Base-by-base conservation (phyloP, 2,888 invertebrate genomes). In the Nephrotoma flavescens region DNA sequence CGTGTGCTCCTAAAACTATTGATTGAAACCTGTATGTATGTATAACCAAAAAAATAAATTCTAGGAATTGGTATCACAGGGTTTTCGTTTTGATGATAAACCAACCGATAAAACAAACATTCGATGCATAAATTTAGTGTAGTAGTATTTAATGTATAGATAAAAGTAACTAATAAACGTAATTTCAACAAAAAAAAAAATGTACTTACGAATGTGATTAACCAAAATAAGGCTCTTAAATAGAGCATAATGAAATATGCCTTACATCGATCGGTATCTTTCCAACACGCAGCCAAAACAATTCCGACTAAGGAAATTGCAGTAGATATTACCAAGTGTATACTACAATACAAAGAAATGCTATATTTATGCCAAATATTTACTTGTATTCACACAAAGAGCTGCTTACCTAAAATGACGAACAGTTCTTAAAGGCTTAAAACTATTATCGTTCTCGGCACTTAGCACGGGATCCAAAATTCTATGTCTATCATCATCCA, bases 201-300 rank as follows among this genome's bases (percentile, higher is more conserved):
- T 86, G 6, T 42, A 90, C 91, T 91, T 91, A 94, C 94, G 90
- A 93, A 91, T 86, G 94, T 93, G 86, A 94, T 88, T 88, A 93
- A 92, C 94, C 94, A 94, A 88, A 93, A 92, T 12, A 91, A 92
- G 42, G 92, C 92, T 87, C 94, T 93, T 86, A 93, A 90, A 89
- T 94, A 94, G 42, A 94, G 91, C 90, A 94, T 92, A 87, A 93
- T 91, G 89, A 94, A 94, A 89, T 94, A 94, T 83, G 94, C 93
- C 87, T 92, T 91, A 88, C 94, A 93, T 88, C 91, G 92, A 87
- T 91, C 91, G 41, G 91, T 90, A 86, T 89, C 89, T 4, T 91
- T 90, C 89, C 89, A 90, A 6, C 87, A 19, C 1, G 89, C 88
- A 6, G 91, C 90, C 52, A 92, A 88, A 4, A 89, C 86, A 86